These are phyloP conservation scores for Habroteleia sp. DNA, from an alignment of 2,888 invertebrate species.

Conservation along the genomic window DNA sequence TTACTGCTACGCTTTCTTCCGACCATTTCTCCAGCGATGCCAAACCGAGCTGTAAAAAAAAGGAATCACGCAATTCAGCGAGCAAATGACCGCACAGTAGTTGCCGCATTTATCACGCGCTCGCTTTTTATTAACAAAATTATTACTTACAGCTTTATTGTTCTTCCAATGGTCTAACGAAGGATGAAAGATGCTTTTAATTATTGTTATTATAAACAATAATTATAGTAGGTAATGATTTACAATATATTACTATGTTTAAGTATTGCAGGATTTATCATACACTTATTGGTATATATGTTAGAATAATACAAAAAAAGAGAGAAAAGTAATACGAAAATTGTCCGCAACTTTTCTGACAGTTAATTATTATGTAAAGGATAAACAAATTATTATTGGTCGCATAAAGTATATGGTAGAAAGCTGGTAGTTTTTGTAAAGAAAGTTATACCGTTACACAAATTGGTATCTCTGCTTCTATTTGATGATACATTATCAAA, in stretches of 20 bases:
- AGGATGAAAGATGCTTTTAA: no score
- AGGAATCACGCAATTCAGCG: constrained; percentile 27
- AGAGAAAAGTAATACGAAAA: no score
- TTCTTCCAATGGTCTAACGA: no score
- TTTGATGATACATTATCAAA: constrained; percentile 45
- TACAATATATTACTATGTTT: no score
- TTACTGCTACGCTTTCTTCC: constrained; percentile 79
- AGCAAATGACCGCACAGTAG: constrained; percentile 14
- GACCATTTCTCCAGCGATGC: constrained; percentile 71
- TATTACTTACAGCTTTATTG: no score
- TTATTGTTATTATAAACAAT: no score
- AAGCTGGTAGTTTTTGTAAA: constrained; percentile 29
- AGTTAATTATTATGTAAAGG: constrained; percentile 17
- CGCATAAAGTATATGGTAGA: constrained; percentile 37
- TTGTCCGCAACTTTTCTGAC: constrained; percentile 1
- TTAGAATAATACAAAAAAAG: no score
- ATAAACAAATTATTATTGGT: constrained; percentile 42
- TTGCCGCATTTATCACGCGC: neutral
- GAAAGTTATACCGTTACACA: constrained; percentile 45
- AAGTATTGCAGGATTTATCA: no score
- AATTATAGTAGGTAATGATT: no score
- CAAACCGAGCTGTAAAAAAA: constrained; percentile 25
- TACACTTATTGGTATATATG: no score
- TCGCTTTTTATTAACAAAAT: no score
- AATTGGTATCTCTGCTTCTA: constrained; percentile 26